Evolutionary conservation across 2,888 invertebrate species (phyloP).

Genomic region (Acleris laterana): DNA sequence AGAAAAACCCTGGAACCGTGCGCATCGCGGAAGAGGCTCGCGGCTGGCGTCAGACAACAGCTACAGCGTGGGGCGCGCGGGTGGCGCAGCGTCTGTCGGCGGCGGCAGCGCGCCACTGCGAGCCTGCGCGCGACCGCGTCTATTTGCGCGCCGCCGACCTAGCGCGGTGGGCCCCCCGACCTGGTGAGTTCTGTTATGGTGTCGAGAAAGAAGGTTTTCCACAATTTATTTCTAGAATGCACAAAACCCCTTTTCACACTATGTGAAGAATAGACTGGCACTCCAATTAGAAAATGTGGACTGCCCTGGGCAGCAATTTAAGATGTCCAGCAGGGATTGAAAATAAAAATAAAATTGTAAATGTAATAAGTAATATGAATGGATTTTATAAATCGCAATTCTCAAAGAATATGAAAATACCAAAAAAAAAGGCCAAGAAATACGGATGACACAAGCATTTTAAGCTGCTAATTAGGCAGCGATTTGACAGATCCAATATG

Average conservation of each 20-base stretch:
- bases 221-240: background rate
- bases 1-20: constrained; percentile 93
- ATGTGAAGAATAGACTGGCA: no score
- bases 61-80: constrained; percentile 93
- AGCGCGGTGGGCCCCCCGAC: constrained; percentile 90
- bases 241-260: background rate
- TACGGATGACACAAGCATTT: no score
- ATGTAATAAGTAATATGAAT: no score
- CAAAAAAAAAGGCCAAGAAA: no score
- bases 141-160: constrained; percentile 92
- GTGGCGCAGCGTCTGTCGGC: constrained; percentile 76
- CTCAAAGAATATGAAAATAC: no score
- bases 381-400: no score
- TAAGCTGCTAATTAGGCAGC: no score
- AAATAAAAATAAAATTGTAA: no score
- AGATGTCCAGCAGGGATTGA: no score
- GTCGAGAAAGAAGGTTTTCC: background rate
- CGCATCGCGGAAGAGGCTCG: constrained; percentile 95
- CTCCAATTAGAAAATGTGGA: no score
- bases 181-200: constrained; percentile 83
- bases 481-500: no score
- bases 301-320: no score
- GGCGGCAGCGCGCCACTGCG: constrained; percentile 90
- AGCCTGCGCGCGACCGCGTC: constrained; percentile 90
- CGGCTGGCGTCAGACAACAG: constrained; percentile 92